phyloP scores from a whole-genome alignment of 2,797 vertebrate species.

The Phataginus tricuspis region DNA sequence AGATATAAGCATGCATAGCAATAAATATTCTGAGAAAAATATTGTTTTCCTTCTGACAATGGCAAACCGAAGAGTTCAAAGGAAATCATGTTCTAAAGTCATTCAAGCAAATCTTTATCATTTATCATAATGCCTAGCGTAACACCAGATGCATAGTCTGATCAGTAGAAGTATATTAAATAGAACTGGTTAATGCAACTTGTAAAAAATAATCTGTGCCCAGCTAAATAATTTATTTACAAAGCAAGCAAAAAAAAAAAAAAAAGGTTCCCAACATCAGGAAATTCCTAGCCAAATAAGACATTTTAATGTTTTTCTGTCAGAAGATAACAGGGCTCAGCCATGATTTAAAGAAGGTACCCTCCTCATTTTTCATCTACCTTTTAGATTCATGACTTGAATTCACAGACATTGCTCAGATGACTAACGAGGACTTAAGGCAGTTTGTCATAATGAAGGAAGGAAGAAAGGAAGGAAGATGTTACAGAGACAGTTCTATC shows the following conservation, averaged over 20 bases:
- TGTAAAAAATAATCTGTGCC: neutral
- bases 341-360: neutral
- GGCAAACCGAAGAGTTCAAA: neutral
- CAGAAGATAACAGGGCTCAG: neutral
- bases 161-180: neutral
- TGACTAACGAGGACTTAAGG: neutral
- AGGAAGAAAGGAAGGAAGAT: neutral
- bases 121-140: neutral
- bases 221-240: neutral
- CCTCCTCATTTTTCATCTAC: neutral
- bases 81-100: neutral
- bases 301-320: neutral
- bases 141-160: neutral
- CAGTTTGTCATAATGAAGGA: neutral
- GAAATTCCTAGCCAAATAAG: neutral
- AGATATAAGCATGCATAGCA: neutral
- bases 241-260: neutral
- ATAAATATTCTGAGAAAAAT: neutral
- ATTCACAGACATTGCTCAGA: neutral
- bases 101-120: neutral
- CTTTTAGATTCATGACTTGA: neutral
- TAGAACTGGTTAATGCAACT: neutral
- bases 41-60: neutral
- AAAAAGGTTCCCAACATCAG: neutral
- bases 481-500: neutral